A percentile compares a stretch with the other conserved stretches of the same genome.
Conservation (phyloP, 64 coral and sea anemone genomes). For the Porites lutea region DNA sequence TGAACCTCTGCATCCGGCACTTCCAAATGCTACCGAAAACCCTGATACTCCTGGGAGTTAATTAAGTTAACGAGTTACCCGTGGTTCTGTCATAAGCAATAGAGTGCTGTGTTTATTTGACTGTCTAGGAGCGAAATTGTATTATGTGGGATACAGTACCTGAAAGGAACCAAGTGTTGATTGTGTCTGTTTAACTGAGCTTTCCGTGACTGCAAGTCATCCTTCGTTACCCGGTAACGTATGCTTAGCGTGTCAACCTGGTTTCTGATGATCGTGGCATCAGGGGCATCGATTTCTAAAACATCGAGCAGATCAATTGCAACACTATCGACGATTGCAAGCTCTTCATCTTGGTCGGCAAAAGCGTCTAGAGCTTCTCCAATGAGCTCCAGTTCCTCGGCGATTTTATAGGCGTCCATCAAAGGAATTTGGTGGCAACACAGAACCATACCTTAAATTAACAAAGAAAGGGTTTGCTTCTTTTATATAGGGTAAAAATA, state of each 20-base stretch:
- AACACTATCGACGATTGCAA: constrained; percentile 72
- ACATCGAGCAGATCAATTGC: constrained; percentile 78
- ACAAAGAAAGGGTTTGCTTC: no score
- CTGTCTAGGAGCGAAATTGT: no score
- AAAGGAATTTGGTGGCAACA: constrained; percentile 71
- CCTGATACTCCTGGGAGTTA: no score
- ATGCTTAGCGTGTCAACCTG: constrained; percentile 58
- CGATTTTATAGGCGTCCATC: constrained; percentile 65
- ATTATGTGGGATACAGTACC: not conserved
- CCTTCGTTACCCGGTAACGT: constrained; percentile 70
- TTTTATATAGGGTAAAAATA: no score
- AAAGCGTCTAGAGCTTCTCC: constrained; percentile 63
- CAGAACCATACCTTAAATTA: constrained; percentile 25
- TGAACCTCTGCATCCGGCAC: no score
- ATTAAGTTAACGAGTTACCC: no score
- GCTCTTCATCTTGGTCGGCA: constrained; percentile 71
- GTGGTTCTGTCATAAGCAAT: no score
- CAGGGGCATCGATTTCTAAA: constrained; percentile 70
- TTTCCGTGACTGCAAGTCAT: constrained; percentile 66
- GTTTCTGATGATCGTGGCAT: constrained; percentile 62
- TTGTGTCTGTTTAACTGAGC: constrained; percentile 75
- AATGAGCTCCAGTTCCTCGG: constrained; percentile 68
- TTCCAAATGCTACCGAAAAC: no score
- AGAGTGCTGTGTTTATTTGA: no score
- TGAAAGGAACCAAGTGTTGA: constrained; percentile 72